These are phyloP conservation scores for Vimba vimba DNA, from an alignment of 2,113 vertebrate species.

Conservation along the genomic window DNA sequence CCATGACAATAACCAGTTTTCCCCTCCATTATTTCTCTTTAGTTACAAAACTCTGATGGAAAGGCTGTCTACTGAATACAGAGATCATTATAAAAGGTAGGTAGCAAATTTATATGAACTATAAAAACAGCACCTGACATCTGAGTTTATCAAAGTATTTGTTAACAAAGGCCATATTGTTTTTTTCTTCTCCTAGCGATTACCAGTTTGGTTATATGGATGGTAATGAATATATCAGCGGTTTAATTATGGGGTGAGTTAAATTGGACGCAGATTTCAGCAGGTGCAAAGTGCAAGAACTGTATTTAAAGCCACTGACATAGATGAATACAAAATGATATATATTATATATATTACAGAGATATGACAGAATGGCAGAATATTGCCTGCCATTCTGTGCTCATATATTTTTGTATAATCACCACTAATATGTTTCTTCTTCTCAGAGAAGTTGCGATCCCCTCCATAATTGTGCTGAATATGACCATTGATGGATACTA, in stretches of 20 bases:
- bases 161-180: neutral
- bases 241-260: constrained; percentile 93
- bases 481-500: constrained; percentile 95
- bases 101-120: neutral
- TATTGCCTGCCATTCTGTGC: neutral
- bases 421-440: constrained; percentile 43
- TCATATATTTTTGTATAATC: neutral
- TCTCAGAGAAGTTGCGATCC: constrained; percentile 84
- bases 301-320: neutral
- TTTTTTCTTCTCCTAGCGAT: constrained; percentile 62
- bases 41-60: constrained; percentile 87
- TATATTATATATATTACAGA: neutral
- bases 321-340: too few species aligned
- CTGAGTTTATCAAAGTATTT: neutral
- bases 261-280: neutral
- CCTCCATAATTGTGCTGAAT: constrained; percentile 88
- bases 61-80: constrained; percentile 84
- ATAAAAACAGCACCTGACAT: neutral
- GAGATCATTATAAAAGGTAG: constrained; percentile 85
- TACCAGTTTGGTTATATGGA: constrained; percentile 95
- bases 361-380: neutral
- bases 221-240: constrained; percentile 86
- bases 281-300: neutral
- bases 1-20: neutral
- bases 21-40: neutral